phyloP scores from a whole-genome alignment of 2,113 vertebrate genomes.

The Nymphicus hollandicus region DNA sequence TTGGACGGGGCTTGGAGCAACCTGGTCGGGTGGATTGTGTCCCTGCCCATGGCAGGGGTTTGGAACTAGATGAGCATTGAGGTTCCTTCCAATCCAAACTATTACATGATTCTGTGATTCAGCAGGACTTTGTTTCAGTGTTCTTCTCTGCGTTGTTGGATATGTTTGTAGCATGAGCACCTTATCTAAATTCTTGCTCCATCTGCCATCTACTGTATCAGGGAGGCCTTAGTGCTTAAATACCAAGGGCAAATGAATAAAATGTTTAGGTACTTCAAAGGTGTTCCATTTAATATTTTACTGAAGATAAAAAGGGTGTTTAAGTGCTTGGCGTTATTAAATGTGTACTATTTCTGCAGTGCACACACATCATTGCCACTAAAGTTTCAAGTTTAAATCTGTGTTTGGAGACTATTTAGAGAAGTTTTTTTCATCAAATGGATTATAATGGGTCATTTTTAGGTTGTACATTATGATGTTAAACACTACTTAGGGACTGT shows the following conservation, averaged over 20 bases:
- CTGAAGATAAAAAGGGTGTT: background rate
- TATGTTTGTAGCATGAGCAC: background rate
- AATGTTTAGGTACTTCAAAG: slow-evolving; percentile 14
- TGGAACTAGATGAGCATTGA: background rate
- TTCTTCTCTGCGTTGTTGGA: background rate
- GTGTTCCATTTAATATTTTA: background rate
- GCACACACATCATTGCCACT: background rate
- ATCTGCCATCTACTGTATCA: background rate
- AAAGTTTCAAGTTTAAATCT: background rate
- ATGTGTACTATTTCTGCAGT: slow-evolving; percentile 8
- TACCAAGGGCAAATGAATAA: slow-evolving; percentile 2
- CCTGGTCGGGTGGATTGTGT: background rate
- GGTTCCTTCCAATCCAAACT: background rate
- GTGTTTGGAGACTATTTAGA: slow-evolving; percentile 9
- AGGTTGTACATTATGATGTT: background rate
- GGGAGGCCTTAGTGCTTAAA: background rate
- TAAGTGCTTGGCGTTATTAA: background rate
- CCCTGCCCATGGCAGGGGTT: background rate
- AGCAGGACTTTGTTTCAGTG: background rate
- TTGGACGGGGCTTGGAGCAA: background rate
- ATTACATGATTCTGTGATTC: background rate
- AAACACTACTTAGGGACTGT: background rate
- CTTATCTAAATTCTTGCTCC: background rate
- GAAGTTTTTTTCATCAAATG: background rate
- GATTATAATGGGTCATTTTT: slow-evolving; percentile 2